Percentiles rank a stretch among this genome's conserved stretches.
phyloP scores from a whole-genome alignment of 2,113 vertebrate genomes.

The Dunckerocampus dactyliophorus region DNA sequence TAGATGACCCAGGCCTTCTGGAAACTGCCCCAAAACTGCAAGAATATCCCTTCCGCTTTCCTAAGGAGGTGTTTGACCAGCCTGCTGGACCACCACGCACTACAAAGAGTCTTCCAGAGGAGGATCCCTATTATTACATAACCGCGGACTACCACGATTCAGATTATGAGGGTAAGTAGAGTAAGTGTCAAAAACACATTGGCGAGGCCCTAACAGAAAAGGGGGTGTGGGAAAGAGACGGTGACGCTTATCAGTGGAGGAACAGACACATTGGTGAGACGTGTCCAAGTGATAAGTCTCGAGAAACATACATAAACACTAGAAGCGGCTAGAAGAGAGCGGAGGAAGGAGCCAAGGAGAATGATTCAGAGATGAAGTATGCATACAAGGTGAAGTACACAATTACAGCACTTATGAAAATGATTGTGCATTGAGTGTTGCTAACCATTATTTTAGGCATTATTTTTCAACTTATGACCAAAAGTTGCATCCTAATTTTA shows the following conservation, averaged over 20 bases:
- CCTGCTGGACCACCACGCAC: conserved; percentile 9
- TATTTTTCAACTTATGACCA: no score
- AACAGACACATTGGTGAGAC: conserved; percentile 51
- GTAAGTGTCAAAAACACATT: conserved; percentile 8
- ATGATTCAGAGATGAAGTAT: conserved; percentile 43
- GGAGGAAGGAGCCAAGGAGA: conserved; percentile 9
- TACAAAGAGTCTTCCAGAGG: conserved; percentile 29
- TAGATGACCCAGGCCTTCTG: conserved; percentile 2
- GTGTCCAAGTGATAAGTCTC: conserved; percentile 21
- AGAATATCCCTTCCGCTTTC: conserved; percentile 37
- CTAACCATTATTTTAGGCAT: no score
- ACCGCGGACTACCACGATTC: conserved; percentile 56
- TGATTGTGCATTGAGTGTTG: no score
- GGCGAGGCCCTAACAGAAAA: conserved; percentile 4
- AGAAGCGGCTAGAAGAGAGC: conserved; percentile 7
- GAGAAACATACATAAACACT: conserved; percentile 12
- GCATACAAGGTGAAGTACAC: conserved; percentile 31
- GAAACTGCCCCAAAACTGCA: conserved; percentile 13
- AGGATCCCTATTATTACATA: conserved; percentile 57
- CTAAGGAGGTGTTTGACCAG: conserved; percentile 33
- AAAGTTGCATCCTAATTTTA: no score
- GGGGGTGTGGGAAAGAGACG: conserved; percentile 19
- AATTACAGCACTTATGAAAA: no score
- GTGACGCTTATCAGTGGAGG: conserved; percentile 60
- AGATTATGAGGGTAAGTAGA: conserved; percentile 65